Evolutionary conservation across 2,797 vertebrate genomes (phyloP), one percentile per base, ranked within the genome.

Genomic region (Luscinia megarhynchos): DNA sequence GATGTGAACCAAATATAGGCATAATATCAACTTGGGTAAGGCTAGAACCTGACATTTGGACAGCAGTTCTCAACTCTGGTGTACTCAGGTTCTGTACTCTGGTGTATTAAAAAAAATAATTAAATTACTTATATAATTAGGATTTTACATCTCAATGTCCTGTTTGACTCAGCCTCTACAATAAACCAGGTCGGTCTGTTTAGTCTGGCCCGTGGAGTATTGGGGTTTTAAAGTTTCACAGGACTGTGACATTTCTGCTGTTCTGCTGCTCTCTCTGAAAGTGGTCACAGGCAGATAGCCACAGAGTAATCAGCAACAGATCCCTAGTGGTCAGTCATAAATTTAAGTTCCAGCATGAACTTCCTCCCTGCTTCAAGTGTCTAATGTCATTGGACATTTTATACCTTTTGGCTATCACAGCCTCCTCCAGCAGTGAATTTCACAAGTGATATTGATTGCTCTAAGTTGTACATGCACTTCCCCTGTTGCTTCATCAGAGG

Each of bases 341-440:
- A 62, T 45, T 7, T 43, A 85, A 74, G 27, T 45, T 78, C 38
- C 61, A 85, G 64, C 20, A 36, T 8, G 17, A 40, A 43, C 54
- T 89, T 89, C 40, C 58, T 75, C 51, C 23, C 55, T 64, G 40
- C 46, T 84, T 68, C 77, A 62, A 90, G 58, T 59, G 51, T 62
- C 73, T 90, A 17, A 72, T 75, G 61, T 41, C 67, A 43, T 9
- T 32, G 36, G 63, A 68, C 15, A 77, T 68, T 83, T 86, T 51
- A 51, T 81, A 68, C 62, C 29, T 94, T 83, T 50, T 78, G 76
- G 51, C 58, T 87, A 75, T 61, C 46, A 62, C 54, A 83, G 5
- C 23, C 26, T 92, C 61, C 80, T 80, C 64, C 38, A 46, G 93
- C 72, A 91, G 53, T 51, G 79, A 85, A 83, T 89, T 93, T 85